These are phyloP conservation scores for Dendrolimus punctatus DNA, from an alignment of 1,140 invertebrate species.

Conservation along the genomic window DNA sequence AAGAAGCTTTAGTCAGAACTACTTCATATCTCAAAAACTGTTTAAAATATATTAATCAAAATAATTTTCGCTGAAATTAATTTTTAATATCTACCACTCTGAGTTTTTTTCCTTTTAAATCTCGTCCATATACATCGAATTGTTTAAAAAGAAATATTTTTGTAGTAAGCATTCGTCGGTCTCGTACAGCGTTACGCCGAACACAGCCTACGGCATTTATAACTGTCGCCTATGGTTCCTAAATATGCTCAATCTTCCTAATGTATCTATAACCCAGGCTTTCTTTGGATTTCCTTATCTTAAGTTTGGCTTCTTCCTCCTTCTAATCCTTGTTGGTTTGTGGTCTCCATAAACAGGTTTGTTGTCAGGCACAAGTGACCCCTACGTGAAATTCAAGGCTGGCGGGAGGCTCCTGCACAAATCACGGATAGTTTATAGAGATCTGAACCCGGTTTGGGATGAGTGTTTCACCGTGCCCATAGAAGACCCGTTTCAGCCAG, in stretches of 20 bases:
- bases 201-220: neutral
- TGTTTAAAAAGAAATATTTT: too few relatives aligned
- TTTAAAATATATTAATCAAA: too few relatives aligned
- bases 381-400: constrained; percentile 98
- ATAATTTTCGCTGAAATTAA: too few relatives aligned
- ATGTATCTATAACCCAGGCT: too few relatives aligned
- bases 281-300: constrained; percentile 30
- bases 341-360: constrained; percentile 65
- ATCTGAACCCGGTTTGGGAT: constrained; percentile 95
- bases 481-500: constrained; percentile 92
- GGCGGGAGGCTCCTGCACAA: constrained; percentile 93
- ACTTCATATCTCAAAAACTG: too few relatives aligned
- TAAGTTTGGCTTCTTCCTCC: constrained; percentile 50
- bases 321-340: constrained; percentile 49
- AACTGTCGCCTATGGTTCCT: too few relatives aligned
- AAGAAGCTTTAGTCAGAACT: too few relatives aligned
- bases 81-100: too few relatives aligned
- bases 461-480: constrained; percentile 96
- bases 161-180: too few relatives aligned
- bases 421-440: constrained; percentile 91
- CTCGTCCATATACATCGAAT: too few relatives aligned
- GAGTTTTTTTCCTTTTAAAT: too few relatives aligned
- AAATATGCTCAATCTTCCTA: too few relatives aligned
- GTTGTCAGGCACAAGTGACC: constrained; percentile 93
- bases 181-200: neutral